Conservation (phyloP, 2,113 vertebrate species). For the Hucho hucho region DNA sequence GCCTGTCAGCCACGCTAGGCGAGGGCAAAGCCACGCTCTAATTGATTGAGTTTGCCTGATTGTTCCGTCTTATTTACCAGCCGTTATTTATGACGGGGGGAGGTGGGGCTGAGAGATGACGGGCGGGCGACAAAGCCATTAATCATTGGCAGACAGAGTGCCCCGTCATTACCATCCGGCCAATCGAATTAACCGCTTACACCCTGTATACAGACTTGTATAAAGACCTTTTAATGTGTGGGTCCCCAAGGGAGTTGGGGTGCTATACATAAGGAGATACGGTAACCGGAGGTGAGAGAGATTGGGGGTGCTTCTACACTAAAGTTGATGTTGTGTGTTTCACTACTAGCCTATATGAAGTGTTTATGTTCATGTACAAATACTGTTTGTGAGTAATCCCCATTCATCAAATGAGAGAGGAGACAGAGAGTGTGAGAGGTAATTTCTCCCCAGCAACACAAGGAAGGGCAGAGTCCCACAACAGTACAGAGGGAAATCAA, state of each 20-base stretch:
- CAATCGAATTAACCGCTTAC: constrained; percentile 97
- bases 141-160: constrained; percentile 87
- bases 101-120: constrained; percentile 87
- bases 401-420: neutral
- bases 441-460: constrained; percentile 19
- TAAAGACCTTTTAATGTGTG: constrained; percentile 98
- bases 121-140: constrained; percentile 83
- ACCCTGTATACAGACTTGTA: constrained; percentile 86
- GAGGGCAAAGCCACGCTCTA: constrained; percentile 81
- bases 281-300: constrained; percentile 7
- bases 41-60: constrained; percentile 96
- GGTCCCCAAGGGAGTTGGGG: constrained; percentile 79
- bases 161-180: constrained; percentile 89
- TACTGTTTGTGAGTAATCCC: neutral
- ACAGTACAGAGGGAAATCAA: constrained; percentile 68
- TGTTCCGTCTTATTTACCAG: constrained; percentile 99
- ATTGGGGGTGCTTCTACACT: no score
- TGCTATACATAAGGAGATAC: constrained; percentile 55
- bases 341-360: neutral
- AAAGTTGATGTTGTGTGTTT: constrained; percentile 50
- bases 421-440: neutral
- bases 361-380: neutral
- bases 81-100: constrained; percentile 93
- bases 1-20: constrained; percentile 75
- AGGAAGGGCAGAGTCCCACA: constrained; percentile 67